Conservation (phyloP, 2,888 invertebrate species). For the Oligia fasciuncula region DNA sequence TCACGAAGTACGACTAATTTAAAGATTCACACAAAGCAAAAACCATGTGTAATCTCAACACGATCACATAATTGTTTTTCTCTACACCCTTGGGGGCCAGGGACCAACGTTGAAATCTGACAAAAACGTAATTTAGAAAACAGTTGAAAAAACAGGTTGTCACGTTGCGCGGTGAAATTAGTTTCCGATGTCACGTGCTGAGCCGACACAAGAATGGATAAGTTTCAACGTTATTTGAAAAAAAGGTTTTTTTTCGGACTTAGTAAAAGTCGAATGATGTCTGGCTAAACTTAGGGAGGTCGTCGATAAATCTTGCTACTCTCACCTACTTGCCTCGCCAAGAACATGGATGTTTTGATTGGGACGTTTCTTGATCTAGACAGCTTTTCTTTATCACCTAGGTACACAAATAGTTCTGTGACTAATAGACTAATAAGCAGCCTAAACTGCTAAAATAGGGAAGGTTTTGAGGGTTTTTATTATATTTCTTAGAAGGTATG, state of each 20-base stretch:
- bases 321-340: not conserved
- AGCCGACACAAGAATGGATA: conserved; percentile 4
- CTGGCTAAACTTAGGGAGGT: not conserved
- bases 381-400: not conserved
- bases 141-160: conserved; percentile 25
- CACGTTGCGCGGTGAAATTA: conserved; percentile 47
- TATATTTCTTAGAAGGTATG: not conserved
- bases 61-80: conserved; percentile 16
- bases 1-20: not conserved
- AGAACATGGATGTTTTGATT: not conserved
- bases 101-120: conserved; percentile 19
- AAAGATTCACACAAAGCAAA: conserved; percentile 9
- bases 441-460: too few relatives aligned
- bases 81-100: conserved; percentile 1
- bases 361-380: not conserved
- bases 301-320: not conserved
- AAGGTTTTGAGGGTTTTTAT: not conserved
- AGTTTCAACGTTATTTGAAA: conserved; percentile 10
- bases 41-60: not conserved
- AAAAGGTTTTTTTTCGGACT: conserved; percentile 6
- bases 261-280: not conserved
- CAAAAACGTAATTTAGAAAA: conserved; percentile 38
- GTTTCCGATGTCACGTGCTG: conserved; percentile 35
- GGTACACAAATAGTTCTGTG: not conserved
- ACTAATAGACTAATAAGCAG: not conserved